phyloP scores from a whole-genome alignment of 2,888 invertebrate species.

The Sarcophaga subvicina region DNA sequence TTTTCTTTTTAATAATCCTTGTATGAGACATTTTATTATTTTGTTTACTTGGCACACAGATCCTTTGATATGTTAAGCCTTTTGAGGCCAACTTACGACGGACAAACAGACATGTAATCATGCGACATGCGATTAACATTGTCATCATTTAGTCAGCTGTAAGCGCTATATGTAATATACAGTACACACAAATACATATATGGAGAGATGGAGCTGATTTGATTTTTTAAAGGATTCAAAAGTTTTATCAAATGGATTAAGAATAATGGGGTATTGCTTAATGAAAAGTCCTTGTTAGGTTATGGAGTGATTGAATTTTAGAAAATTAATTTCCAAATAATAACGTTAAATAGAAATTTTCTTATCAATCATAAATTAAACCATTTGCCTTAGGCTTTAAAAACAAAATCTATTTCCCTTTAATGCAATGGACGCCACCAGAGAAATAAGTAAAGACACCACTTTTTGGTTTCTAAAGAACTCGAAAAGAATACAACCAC shows the following conservation, averaged over 20 bases:
- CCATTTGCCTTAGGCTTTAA: too few species aligned
- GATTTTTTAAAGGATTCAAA: too few species aligned
- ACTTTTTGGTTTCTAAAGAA: conserved; percentile 52
- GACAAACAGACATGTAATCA: conserved; percentile 52
- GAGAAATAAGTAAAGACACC: background rate
- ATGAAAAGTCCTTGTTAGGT: too few species aligned
- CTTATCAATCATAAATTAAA: too few species aligned
- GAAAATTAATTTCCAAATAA: too few species aligned
- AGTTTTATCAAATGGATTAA: too few species aligned
- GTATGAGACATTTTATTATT: conserved; percentile 43
- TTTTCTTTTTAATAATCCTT: conserved; percentile 41
- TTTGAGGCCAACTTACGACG: conserved; percentile 45
- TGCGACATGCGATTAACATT: conserved; percentile 53
- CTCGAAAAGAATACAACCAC: conserved; percentile 46
- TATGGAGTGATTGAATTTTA: too few species aligned
- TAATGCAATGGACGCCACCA: background rate
- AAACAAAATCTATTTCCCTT: too few species aligned
- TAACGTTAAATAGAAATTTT: too few species aligned
- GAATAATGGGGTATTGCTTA: too few species aligned
- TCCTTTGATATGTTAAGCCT: conserved; percentile 69
- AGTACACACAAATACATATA: too few species aligned
- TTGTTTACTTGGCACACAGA: conserved; percentile 63
- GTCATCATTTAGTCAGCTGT: conserved; percentile 4
- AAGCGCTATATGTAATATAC: conserved; percentile 18
- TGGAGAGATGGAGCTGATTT: too few species aligned